These are phyloP conservation scores for Thunnus albacares DNA, from an alignment of 2,797 vertebrate species.

Conservation along the genomic window DNA sequence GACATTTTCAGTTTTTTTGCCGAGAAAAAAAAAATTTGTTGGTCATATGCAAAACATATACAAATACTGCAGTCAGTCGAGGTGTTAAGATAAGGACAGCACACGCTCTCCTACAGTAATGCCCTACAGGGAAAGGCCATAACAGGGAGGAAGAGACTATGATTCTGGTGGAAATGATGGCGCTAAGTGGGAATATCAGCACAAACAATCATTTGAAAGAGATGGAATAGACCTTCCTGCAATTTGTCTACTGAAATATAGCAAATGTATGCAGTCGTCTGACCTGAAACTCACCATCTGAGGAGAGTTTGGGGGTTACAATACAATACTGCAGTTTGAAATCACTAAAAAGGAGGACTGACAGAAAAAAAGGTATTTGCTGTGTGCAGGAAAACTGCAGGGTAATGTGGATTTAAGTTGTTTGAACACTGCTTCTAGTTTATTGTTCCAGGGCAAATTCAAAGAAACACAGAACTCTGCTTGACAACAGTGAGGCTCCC, in stretches of 20 bases:
- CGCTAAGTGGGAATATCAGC: background rate
- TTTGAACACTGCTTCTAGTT: background rate
- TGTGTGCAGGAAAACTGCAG: background rate
- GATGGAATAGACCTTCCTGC: background rate
- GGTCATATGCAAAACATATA: background rate
- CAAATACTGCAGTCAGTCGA: background rate
- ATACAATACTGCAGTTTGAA: background rate
- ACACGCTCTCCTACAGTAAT: background rate
- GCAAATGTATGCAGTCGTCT: background rate
- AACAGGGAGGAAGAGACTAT: background rate
- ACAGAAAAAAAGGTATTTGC: background rate
- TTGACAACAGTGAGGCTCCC: constrained; percentile 10
- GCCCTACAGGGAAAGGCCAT: background rate
- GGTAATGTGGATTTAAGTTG: background rate
- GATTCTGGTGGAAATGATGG: background rate
- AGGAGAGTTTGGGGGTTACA: background rate
- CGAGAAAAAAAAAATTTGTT: too few relatives aligned
- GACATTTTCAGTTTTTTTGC: background rate
- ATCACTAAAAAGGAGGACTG: background rate
- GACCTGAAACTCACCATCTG: background rate
- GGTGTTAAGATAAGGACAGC: background rate
- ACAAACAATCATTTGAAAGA: background rate
- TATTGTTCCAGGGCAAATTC: background rate
- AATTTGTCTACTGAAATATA: background rate
- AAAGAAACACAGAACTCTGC: constrained; percentile 22